A percentile compares a stretch with the other conserved stretches of the same genome.
Evolutionary conservation across 2,888 invertebrate species (phyloP).

Genomic region (Junonia oenone): DNA sequence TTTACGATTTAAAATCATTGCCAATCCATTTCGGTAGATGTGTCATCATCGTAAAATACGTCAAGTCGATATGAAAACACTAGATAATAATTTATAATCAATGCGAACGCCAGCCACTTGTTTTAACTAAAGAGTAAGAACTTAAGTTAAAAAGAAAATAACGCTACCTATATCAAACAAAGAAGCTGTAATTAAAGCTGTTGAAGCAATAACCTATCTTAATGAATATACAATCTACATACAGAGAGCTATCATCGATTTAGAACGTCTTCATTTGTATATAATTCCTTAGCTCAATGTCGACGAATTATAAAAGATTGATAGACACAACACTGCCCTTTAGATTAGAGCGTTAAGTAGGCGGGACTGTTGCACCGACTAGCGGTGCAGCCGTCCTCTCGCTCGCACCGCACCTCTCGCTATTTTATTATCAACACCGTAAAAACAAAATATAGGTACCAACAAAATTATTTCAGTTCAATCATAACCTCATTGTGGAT

Average conservation of each 20-base stretch:
- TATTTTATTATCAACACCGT: constrained; percentile 6
- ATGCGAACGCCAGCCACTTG: too few relatives aligned
- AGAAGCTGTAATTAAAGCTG: neutral
- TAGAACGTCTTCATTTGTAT: neutral
- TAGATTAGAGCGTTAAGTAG: constrained; percentile 43
- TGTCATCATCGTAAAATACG: constrained; percentile 59
- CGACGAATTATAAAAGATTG: constrained; percentile 29
- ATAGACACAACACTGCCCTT: constrained; percentile 31
- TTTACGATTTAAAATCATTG: constrained; percentile 28
- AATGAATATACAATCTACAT: neutral
- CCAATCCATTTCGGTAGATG: constrained; percentile 58
- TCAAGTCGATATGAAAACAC: constrained; percentile 44
- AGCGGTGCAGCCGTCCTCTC: constrained; percentile 49
- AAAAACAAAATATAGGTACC: neutral
- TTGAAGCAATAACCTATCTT: neutral
- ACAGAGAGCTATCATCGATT: neutral
- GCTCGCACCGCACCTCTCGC: constrained; percentile 32
- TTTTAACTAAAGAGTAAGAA: too few relatives aligned
- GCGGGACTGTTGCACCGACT: constrained; percentile 51
- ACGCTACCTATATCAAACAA: constrained; percentile 19
- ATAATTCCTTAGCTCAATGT: constrained; percentile 13
- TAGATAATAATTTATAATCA: constrained; percentile 46
- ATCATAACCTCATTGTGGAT: constrained; percentile 34
- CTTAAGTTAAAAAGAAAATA: too few relatives aligned
- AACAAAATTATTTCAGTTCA: neutral